Conservation (phyloP, 2,113 vertebrate genomes). For the Pachyramphus minor region DNA sequence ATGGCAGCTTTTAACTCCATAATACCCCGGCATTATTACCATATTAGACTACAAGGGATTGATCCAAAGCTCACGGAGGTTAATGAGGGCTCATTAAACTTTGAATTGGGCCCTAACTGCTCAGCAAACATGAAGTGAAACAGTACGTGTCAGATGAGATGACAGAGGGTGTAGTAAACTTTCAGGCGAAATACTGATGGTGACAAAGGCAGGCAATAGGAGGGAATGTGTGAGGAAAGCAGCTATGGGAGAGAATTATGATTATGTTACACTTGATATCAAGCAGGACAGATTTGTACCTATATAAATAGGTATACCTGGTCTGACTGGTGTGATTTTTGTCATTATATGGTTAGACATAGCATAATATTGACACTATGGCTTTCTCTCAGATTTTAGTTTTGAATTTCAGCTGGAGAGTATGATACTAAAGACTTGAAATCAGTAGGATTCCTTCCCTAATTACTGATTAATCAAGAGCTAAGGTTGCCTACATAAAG, state of each 20-base stretch:
- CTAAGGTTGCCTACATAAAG: conserved; percentile 64
- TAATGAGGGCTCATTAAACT: conserved; percentile 61
- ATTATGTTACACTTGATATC: background rate
- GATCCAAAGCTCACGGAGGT: conserved; percentile 36
- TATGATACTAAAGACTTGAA: conserved; percentile 37
- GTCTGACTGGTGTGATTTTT: background rate
- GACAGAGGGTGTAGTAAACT: background rate
- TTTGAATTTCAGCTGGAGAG: conserved; percentile 46
- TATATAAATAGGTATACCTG: background rate
- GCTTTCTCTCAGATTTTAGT: conserved; percentile 11
- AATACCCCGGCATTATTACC: conserved; percentile 44
- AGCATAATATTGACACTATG: conserved; percentile 46
- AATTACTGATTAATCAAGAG: conserved; percentile 73
- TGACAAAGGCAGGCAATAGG: background rate
- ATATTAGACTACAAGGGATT: conserved; percentile 44
- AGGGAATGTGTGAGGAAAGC: background rate
- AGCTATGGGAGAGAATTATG: background rate
- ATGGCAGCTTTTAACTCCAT: conserved; percentile 56
- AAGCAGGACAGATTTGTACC: background rate
- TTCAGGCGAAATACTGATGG: background rate
- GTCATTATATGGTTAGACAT: conserved; percentile 9
- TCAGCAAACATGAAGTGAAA: background rate
- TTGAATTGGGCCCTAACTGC: conserved; percentile 43
- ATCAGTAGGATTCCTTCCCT: conserved; percentile 63
- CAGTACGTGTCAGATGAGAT: background rate